phyloP scores from a whole-genome alignment of 2,113 vertebrate genomes.

The Tyto alba region DNA sequence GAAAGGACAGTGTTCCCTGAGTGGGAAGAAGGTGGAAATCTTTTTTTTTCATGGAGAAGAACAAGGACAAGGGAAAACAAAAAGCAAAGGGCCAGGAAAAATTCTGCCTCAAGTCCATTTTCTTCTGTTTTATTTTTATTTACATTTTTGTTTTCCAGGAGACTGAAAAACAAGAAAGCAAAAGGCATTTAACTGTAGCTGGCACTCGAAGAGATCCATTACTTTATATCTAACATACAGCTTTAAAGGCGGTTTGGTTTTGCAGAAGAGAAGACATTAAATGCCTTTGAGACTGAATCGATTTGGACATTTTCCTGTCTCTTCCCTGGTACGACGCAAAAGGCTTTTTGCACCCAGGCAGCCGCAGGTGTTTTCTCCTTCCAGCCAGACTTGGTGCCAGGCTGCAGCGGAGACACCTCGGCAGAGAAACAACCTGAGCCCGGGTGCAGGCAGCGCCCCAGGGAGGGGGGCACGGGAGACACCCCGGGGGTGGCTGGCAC shows the following conservation, averaged over 20 bases:
- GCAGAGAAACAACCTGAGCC: background rate
- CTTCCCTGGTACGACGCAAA: background rate
- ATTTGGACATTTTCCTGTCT: background rate
- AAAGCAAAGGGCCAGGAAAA: background rate
- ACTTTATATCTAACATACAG: background rate
- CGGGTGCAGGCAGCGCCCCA: accelerated
- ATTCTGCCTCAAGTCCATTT: background rate
- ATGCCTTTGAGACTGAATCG: accelerated
- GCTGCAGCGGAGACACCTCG: accelerated
- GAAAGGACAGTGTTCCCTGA: background rate
- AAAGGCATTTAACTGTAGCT: background rate
- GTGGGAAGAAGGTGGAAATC: background rate
- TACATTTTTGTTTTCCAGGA: background rate
- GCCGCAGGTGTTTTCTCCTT: background rate
- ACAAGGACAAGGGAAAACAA: background rate
- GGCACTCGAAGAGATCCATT: background rate
- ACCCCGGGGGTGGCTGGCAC: too few species aligned
- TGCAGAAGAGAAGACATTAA: background rate
- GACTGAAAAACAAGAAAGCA: background rate
- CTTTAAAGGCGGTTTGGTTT: background rate
- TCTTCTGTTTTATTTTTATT: background rate
- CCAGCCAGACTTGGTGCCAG: accelerated
- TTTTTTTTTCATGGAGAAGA: background rate
- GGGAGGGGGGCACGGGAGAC: too few species aligned
- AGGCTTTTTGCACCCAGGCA: background rate